phyloP scores from a whole-genome alignment of 1,140 invertebrate genomes.

The Dryas iulia region DNA sequence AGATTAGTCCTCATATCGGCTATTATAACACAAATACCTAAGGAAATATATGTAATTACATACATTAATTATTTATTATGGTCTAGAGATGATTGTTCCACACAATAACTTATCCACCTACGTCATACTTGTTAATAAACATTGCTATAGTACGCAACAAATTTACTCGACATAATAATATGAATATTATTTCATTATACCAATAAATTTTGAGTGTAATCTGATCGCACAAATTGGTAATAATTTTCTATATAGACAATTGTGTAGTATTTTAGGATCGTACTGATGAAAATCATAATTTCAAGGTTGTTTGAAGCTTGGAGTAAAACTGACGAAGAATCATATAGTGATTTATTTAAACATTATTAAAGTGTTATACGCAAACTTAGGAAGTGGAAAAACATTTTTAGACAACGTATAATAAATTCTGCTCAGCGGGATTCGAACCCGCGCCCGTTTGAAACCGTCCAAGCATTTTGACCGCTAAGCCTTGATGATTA shows the following conservation, averaged over 20 bases:
- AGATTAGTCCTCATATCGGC: slow-evolving; percentile 20
- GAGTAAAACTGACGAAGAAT: too few relatives aligned
- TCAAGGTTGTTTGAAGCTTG: too few relatives aligned
- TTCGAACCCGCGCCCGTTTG: too few relatives aligned
- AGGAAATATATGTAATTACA: slow-evolving; percentile 33
- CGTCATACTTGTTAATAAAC: slow-evolving; percentile 41
- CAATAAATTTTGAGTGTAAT: slow-evolving; percentile 1
- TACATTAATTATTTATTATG: slow-evolving; percentile 32
- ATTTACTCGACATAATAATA: slow-evolving; percentile 28
- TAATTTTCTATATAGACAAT: neutral
- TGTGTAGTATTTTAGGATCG: neutral
- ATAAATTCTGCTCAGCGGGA: too few relatives aligned
- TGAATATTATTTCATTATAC: slow-evolving; percentile 1
- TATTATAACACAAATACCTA: slow-evolving; percentile 26
- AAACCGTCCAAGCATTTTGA: too few relatives aligned
- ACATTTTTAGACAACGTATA: too few relatives aligned
- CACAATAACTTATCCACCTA: slow-evolving; percentile 40
- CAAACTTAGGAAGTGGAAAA: too few relatives aligned
- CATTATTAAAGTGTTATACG: too few relatives aligned
- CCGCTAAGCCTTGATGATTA: too few relatives aligned
- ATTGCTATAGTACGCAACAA: slow-evolving; percentile 39
- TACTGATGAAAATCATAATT: neutral
- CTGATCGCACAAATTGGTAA: neutral
- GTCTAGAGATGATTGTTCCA: slow-evolving; percentile 25
- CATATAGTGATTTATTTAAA: too few relatives aligned